phyloP scores from a whole-genome alignment of 1,140 invertebrate species.

The Drosophila suzukii region DNA sequence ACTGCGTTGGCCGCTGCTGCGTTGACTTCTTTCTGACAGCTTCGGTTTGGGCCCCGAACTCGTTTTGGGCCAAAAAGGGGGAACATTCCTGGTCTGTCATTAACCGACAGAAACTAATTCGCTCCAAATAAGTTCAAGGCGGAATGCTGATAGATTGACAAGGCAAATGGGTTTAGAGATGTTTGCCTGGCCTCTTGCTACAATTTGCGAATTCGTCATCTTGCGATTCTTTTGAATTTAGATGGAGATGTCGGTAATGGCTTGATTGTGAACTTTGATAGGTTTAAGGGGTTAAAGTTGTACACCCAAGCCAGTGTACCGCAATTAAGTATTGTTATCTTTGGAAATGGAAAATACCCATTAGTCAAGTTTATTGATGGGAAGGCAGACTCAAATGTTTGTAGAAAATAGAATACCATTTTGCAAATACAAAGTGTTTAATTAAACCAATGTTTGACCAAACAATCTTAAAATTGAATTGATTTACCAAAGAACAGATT shows the following conservation, averaged over 20 bases:
- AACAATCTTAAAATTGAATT: no score
- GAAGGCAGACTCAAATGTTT: not conserved
- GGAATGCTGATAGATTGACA: slow-evolving; percentile 47
- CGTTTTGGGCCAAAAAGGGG: slow-evolving; percentile 11
- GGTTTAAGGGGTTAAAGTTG: not conserved
- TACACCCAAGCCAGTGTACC: not conserved
- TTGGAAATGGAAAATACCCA: not conserved
- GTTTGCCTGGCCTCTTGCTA: slow-evolving; percentile 17
- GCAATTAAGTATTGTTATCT: not conserved
- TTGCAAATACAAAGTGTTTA: not conserved
- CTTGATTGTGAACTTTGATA: slow-evolving; percentile 21
- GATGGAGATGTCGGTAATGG: slow-evolving; percentile 7
- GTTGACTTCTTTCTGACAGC: slow-evolving; percentile 14
- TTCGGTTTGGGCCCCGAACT: slow-evolving; percentile 27
- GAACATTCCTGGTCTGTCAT: slow-evolving; percentile 42
- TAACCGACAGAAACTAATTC: slow-evolving; percentile 52
- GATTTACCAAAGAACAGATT: no score
- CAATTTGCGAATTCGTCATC: slow-evolving; percentile 26
- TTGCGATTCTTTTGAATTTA: not conserved
- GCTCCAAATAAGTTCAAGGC: slow-evolving; percentile 53
- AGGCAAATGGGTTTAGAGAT: slow-evolving; percentile 26
- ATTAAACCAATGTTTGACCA: no score
- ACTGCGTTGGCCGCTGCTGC: slow-evolving; percentile 7
- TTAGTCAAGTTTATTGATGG: not conserved
- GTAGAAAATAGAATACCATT: not conserved